Conservation (phyloP, 1,140 invertebrate genomes). For the Vanessa tameamea region DNA sequence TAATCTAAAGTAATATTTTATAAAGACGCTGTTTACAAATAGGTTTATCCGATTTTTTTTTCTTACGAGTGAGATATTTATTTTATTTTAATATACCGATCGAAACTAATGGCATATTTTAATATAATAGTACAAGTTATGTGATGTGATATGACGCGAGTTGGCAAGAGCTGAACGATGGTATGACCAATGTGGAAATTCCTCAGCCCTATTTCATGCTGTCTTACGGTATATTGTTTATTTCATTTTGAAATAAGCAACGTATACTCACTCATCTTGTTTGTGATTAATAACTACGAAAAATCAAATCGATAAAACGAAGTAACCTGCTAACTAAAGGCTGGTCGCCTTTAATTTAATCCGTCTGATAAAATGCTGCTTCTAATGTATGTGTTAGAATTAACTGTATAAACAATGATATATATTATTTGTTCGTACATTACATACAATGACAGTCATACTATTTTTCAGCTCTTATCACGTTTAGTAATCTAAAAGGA, state of each 20-base stretch:
- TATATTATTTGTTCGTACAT: not conserved
- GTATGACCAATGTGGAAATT: not conserved
- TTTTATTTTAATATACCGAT: slow-evolving; percentile 51
- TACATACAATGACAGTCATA: not conserved
- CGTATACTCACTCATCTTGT: not conserved
- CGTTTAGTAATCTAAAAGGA: slow-evolving; percentile 16
- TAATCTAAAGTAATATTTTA: slow-evolving; percentile 36
- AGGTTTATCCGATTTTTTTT: slow-evolving; percentile 48
- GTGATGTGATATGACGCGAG: slow-evolving; percentile 35
- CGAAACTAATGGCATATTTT: slow-evolving; percentile 50
- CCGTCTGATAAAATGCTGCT: not conserved
- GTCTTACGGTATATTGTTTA: not conserved
- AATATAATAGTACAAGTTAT: slow-evolving; percentile 60
- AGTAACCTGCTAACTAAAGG: not conserved
- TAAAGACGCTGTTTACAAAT: slow-evolving; percentile 38
- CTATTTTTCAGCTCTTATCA: slow-evolving; percentile 10
- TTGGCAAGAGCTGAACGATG: slow-evolving; percentile 25
- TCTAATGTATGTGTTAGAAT: not conserved
- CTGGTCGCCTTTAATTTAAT: too few relatives aligned
- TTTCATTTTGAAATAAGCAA: slow-evolving; percentile 5
- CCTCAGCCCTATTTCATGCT: not conserved
- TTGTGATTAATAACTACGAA: not conserved
- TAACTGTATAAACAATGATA: not conserved
- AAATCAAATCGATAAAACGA: not conserved
- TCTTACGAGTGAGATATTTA: slow-evolving; percentile 70